These are phyloP conservation scores for Thinocorus orbignyianus DNA, from an alignment of 2,113 vertebrate species.

Conservation along the genomic window DNA sequence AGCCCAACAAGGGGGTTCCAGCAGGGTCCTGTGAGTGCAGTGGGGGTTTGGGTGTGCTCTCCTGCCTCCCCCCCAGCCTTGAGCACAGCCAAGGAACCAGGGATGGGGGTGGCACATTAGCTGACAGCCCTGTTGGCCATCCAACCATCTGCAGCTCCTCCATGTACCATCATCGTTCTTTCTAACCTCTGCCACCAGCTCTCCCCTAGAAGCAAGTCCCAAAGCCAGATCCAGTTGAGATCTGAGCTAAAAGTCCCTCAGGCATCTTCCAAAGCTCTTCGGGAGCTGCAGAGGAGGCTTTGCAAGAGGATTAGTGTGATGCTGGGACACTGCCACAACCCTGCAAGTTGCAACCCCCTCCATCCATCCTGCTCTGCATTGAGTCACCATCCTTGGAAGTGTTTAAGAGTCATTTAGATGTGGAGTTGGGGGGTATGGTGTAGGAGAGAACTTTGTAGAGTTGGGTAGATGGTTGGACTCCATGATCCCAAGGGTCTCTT, in stretches of 20 bases:
- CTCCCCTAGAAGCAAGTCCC: too few species aligned
- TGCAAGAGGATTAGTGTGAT: not conserved
- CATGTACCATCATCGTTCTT: rapidly evolving
- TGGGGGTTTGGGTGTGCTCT: rapidly evolving
- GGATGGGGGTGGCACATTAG: not conserved
- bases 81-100: not conserved
- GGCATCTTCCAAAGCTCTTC: not conserved
- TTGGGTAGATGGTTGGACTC: too few species aligned
- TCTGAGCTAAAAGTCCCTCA: not conserved
- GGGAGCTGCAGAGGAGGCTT: not conserved
- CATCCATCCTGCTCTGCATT: rapidly evolving
- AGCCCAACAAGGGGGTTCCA: not conserved
- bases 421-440: too few species aligned
- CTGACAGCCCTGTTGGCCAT: not conserved
- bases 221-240: rapidly evolving
- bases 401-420: too few species aligned
- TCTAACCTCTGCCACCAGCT: not conserved
- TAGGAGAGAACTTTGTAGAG: too few species aligned
- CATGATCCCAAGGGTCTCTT: too few species aligned
- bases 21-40: not conserved
- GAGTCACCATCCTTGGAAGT: too few species aligned
- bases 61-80: not conserved
- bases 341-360: not conserved
- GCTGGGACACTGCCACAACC: not conserved
- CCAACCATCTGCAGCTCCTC: not conserved